Percentiles rank a stretch among this genome's conserved stretches.
phyloP scores from a whole-genome alignment of 30 jellyfish, hydroid and myxozoan species.

The Hydractinia symbiolongicarpus region DNA sequence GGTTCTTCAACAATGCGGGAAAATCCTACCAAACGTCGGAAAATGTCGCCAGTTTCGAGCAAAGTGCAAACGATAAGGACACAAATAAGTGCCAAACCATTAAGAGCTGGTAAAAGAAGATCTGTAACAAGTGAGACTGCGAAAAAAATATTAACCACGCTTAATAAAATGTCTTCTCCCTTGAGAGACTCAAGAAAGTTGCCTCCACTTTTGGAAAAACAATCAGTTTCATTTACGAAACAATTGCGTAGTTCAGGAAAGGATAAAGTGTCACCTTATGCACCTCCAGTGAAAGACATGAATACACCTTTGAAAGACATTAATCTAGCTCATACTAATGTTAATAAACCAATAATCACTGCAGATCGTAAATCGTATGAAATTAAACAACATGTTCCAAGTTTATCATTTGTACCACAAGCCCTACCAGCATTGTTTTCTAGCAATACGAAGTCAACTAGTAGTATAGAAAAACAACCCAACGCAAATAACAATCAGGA shows the following conservation, averaged over 20 bases:
- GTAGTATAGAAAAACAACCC: no score
- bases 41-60: conserved; percentile 78
- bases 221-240: conserved; percentile 19
- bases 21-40: conserved; percentile 54
- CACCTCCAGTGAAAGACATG: not conserved
- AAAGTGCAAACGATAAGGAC: conserved; percentile 51
- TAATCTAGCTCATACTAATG: not conserved
- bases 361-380: no score
- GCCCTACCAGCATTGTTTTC: not conserved
- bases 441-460: conserved; percentile 45
- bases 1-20: conserved; percentile 79
- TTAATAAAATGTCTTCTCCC: conserved; percentile 88
- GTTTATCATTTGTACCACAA: conserved; percentile 2
- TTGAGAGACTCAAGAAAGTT: conserved; percentile 74
- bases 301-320: conserved; percentile 1
- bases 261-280: conserved; percentile 15
- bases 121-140: conserved; percentile 96
- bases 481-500: no score
- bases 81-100: conserved; percentile 60
- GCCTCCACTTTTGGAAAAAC: conserved; percentile 21
- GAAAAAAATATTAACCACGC: conserved; percentile 61
- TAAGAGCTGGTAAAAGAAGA: conserved; percentile 39
- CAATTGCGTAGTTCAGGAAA: conserved; percentile 1
- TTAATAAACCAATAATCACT: not conserved
- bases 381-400: not conserved